phyloP scores from a whole-genome alignment of 2,888 invertebrate genomes.

The Limnephilus auricula region DNA sequence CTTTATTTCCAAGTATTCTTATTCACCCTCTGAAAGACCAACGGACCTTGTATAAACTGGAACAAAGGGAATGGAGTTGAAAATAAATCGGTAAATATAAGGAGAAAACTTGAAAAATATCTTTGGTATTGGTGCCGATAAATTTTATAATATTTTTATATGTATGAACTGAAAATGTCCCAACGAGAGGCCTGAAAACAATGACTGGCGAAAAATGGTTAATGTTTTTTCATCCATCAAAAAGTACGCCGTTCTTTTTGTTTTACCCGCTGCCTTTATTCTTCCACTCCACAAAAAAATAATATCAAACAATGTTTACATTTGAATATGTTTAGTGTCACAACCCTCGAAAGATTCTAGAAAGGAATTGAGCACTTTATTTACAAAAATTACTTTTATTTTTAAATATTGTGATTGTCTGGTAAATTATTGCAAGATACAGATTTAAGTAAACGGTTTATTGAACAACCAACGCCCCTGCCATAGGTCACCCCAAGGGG shows the following conservation, averaged over 20 bases:
- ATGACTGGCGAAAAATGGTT: not conserved
- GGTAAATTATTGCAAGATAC: not conserved
- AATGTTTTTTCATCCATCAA: not conserved
- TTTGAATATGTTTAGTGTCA: not conserved
- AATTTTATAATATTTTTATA: not conserved
- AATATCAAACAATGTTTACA: not conserved
- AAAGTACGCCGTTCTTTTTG: not conserved
- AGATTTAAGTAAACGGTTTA: not conserved
- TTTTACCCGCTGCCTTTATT: not conserved
- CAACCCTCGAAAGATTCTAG: not conserved
- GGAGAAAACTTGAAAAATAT: not conserved
- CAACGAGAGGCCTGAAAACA: not conserved
- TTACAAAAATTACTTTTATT: not conserved
- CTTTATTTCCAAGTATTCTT: not conserved
- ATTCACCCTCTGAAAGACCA: not conserved
- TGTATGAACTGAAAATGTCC: not conserved
- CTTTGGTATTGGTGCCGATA: not conserved
- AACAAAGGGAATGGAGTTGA: not conserved
- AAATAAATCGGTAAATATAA: not conserved
- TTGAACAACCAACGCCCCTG: no score
- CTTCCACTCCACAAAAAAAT: not conserved
- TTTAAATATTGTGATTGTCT: no score
- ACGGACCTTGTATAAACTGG: not conserved
- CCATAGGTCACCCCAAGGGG: no score
- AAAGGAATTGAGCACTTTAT: not conserved